Conservation (phyloP, 2,113 vertebrate genomes). For the Notarius lentiginosus region DNA sequence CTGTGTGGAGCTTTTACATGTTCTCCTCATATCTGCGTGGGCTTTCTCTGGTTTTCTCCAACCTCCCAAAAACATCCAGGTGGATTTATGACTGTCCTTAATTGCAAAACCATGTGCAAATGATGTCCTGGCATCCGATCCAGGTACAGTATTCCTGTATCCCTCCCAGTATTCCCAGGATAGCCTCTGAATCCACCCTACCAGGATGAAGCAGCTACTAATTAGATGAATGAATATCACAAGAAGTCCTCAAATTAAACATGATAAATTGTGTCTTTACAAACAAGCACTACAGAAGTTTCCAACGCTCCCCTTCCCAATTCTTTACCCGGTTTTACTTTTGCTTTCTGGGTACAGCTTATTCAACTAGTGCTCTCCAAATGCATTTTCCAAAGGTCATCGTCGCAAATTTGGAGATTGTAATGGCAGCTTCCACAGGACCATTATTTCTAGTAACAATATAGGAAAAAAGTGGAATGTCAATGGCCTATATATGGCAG, state of each 20-base stretch:
- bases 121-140: not conserved
- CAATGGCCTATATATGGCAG: not conserved
- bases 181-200: too few relatives aligned
- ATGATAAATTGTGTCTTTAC: not conserved
- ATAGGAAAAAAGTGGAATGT: not conserved
- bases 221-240: not conserved
- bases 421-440: not conserved
- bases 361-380: not conserved
- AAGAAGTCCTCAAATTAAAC: not conserved
- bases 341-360: not conserved
- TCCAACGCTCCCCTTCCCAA: not conserved
- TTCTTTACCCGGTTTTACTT: not conserved
- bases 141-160: too few relatives aligned
- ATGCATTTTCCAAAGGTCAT: not conserved
- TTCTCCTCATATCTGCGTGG: not conserved
- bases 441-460: conserved; percentile 1
- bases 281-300: too few relatives aligned
- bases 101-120: not conserved
- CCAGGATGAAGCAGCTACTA: too few relatives aligned
- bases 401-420: not conserved
- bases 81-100: not conserved
- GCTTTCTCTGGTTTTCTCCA: not conserved
- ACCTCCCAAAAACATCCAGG: not conserved
- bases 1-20: not conserved
- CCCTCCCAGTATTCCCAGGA: too few relatives aligned